Base-by-base conservation (phyloP, 2,888 invertebrate genomes). In the Dastarcus helophoroides region DNA sequence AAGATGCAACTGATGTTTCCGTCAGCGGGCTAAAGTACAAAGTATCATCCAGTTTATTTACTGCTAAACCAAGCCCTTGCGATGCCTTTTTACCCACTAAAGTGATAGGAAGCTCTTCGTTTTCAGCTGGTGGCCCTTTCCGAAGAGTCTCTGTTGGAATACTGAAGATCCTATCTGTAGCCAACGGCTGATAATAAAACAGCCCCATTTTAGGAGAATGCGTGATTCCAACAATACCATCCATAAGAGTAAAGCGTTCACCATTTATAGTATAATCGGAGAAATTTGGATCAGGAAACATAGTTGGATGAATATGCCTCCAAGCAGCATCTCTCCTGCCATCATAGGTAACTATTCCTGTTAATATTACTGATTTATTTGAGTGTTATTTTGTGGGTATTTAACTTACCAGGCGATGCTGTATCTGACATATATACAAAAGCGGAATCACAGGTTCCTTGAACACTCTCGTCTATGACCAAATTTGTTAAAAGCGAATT, bases 211-310 rank as follows among this genome's bases (percentile, higher is more conserved):
- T 69, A 0, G 78, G 72, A 0, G 80, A 79, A 49, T 78, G 72
- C 0, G 73, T 68, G 14, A 82, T 54, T 0, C 82, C 82, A 2
- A 82, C 76, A 24, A 82, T 58, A 2, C 81, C 82, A 53, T 82
- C 82, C 70, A 79, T 76, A 9, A 82, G 65, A 2, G 78, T 76
- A 57, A 81, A 81, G 1, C 52, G 56, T 42, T 72, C 73, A 1
- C 73, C 75, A 5, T 71, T 73, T 37, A 88, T 79, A 60, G 71
- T 73, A 40, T 80, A 79, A 42, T 76, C 76, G 1, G 80, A 74
- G 41, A 77, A 72, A 56, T 85, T 79, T 0, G 86, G 85, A 63
- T 86, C 78, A 0, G 86, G 86, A 58, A 79, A 84, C 85, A 88
- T 86, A 26, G 79, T 73, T 0, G 85, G 79, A 58, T 86, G 85